Conservation (phyloP, 2,888 invertebrate species). For the Ochlodes sylvanus region DNA sequence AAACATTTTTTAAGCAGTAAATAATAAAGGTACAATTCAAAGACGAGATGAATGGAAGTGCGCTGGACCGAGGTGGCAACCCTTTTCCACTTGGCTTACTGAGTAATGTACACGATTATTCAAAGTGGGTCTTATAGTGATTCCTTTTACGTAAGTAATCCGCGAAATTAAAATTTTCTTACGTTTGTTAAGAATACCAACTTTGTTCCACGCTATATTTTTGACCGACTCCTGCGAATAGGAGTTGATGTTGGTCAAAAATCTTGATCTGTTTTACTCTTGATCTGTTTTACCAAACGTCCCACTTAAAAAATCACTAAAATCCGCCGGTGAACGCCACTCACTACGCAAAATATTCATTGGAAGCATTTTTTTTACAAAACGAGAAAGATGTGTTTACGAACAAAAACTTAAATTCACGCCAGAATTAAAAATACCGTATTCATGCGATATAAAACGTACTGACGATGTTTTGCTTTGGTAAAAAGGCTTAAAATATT, state of each 20-base stretch:
- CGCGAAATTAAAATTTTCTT: too few species aligned
- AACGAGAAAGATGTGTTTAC: neutral
- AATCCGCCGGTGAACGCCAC: too few species aligned
- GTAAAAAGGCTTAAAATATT: neutral
- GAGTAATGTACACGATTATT: neutral
- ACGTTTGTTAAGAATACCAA: too few species aligned
- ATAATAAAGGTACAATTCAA: conserved; percentile 4
- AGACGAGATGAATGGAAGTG: conserved; percentile 5
- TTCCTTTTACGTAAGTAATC: too few species aligned
- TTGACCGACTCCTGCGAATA: too few species aligned
- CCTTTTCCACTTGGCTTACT: conserved; percentile 2
- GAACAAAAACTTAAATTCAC: conserved; percentile 4
- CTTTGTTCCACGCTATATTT: too few species aligned
- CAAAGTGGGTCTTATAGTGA: too few species aligned
- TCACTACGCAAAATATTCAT: too few species aligned
- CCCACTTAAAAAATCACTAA: too few species aligned
- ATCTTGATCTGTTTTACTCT: too few species aligned
- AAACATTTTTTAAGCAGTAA: neutral
- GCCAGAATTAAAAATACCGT: neutral
- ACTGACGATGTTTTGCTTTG: neutral
- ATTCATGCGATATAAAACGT: conserved; percentile 5
- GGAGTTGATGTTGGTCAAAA: too few species aligned
- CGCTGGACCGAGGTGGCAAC: neutral
- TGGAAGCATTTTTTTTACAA: neutral
- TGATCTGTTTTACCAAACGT: too few species aligned